Evolutionary conservation across 2,888 invertebrate species (phyloP).

Genomic region (Trimorus sp.): DNA sequence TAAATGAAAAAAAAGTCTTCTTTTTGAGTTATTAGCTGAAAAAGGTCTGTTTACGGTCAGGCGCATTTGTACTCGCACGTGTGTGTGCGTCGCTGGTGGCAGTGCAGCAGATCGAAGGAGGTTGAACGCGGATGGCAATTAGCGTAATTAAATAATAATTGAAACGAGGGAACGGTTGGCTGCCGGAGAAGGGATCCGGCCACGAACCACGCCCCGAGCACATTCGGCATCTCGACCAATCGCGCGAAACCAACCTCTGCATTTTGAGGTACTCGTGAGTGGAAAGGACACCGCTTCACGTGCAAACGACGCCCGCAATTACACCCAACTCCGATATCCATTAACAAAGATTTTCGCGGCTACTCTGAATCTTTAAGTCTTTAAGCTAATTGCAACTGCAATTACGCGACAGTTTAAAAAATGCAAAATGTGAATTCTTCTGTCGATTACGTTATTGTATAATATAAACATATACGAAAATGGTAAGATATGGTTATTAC

Average conservation of each 20-base stretch:
- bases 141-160: slow-evolving; percentile 80
- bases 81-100: slow-evolving; percentile 50
- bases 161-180: slow-evolving; percentile 76
- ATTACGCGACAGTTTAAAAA: background rate
- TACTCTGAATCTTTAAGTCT: background rate
- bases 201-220: slow-evolving; percentile 63
- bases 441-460: no score
- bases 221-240: slow-evolving; percentile 63
- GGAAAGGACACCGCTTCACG: slow-evolving; percentile 41
- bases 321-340: slow-evolving; percentile 35
- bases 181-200: slow-evolving; percentile 63
- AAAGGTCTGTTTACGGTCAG: slow-evolving; percentile 60
- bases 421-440: no score
- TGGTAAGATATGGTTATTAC: no score
- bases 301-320: slow-evolving; percentile 39
- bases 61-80: slow-evolving; percentile 38
- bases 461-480: no score
- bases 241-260: slow-evolving; percentile 52
- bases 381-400: background rate
- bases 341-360: slow-evolving; percentile 23
- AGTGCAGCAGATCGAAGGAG: slow-evolving; percentile 70
- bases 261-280: slow-evolving; percentile 48
- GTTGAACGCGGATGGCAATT: slow-evolving; percentile 74
- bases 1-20: background rate
- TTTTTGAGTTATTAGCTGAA: slow-evolving; percentile 56